These are phyloP conservation scores for Harpalus rufipes DNA, from an alignment of 2,888 invertebrate genomes.

Conservation along the genomic window DNA sequence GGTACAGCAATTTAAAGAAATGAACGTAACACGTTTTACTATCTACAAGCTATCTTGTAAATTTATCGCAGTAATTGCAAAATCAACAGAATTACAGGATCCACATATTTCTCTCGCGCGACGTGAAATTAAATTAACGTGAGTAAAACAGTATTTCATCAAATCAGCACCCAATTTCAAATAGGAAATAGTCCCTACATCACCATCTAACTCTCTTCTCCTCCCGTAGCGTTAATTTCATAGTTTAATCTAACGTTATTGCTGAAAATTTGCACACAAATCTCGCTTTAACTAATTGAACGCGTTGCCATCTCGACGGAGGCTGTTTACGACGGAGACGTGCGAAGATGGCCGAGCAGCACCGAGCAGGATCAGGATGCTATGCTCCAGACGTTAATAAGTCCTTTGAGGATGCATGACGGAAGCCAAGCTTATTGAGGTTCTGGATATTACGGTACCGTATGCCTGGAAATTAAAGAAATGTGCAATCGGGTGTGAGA, in stretches of 20 bases:
- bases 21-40: not conserved
- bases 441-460: slow-evolving; percentile 1
- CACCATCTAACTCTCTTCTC: not conserved
- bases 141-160: slow-evolving; percentile 47
- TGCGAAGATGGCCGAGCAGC: slow-evolving; percentile 25
- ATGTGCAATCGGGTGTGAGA: slow-evolving; percentile 43
- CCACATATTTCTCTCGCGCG: slow-evolving; percentile 4
- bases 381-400: slow-evolving; percentile 39
- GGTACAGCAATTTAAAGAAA: not conserved
- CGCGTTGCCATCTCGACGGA: slow-evolving; percentile 27
- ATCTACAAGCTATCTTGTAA: not conserved
- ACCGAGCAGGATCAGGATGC: not conserved
- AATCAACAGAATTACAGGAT: slow-evolving; percentile 6
- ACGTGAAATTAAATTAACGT: slow-evolving; percentile 21
- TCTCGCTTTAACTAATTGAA: slow-evolving; percentile 65
- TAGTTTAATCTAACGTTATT: slow-evolving; percentile 64
- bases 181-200: slow-evolving; percentile 39
- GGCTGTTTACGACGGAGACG: slow-evolving; percentile 16
- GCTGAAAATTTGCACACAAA: slow-evolving; percentile 64
- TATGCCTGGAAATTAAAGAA: slow-evolving; percentile 41
- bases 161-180: slow-evolving; percentile 45
- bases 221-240: slow-evolving; percentile 58
- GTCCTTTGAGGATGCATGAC: slow-evolving; percentile 52
- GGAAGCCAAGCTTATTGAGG: slow-evolving; percentile 35
- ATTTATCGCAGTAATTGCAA: not conserved